Evolutionary conservation across 2,888 invertebrate genomes (phyloP).

Genomic region (Xiphydria camelus): DNA sequence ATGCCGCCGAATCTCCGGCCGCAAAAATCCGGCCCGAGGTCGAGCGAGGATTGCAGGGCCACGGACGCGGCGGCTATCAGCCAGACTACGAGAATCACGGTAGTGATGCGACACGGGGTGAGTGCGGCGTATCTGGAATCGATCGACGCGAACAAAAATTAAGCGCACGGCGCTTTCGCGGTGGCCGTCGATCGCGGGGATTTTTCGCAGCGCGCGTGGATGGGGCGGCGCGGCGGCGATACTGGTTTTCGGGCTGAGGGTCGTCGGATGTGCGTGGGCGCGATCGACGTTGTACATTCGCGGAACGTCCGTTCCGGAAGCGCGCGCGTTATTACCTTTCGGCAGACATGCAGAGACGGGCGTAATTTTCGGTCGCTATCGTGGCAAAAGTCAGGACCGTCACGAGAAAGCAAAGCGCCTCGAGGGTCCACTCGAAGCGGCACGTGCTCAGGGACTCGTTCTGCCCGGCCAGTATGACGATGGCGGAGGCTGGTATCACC

Average conservation of each 20-base stretch:
- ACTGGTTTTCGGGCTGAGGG: no score
- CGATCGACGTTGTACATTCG: no score
- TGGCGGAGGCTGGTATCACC: constrained; percentile 71
- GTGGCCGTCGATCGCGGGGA: no score
- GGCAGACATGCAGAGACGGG: constrained; percentile 64
- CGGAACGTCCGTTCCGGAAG: no score
- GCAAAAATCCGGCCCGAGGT: constrained; percentile 73
- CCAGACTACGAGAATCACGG: constrained; percentile 64
- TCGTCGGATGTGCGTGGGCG: no score
- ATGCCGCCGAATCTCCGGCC: constrained; percentile 62
- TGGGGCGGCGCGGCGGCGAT: no score
- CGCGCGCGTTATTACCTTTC: no score
- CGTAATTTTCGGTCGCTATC: constrained; percentile 70
- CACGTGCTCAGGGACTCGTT: constrained; percentile 65
- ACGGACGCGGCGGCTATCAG: constrained; percentile 62
- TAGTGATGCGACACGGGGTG: constrained; percentile 61
- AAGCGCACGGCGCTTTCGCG: no score
- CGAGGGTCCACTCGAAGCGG: constrained; percentile 68
- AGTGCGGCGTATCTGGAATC: constrained; percentile 57
- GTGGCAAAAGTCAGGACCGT: constrained; percentile 67
- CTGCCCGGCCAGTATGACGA: constrained; percentile 70
- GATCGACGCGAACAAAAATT: not conserved
- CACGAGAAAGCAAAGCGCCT: constrained; percentile 69
- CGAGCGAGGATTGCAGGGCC: constrained; percentile 65
- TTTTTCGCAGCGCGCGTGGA: no score